Base-by-base conservation (phyloP, 2,888 invertebrate species). In the Acholoe squamosa region DNA sequence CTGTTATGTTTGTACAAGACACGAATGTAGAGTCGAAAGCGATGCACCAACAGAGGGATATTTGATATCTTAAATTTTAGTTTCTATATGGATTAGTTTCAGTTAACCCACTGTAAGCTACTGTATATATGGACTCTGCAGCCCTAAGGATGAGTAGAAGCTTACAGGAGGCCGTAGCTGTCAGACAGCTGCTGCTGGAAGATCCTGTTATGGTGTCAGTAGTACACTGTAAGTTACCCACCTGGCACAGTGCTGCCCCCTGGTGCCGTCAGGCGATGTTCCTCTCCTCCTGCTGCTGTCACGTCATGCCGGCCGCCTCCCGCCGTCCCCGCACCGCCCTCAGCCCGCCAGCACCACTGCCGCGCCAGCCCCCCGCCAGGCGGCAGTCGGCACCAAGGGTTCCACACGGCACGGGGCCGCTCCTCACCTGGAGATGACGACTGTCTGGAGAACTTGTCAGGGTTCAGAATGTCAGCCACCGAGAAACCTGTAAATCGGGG, bases 381-480 rank as follows among this genome's bases (percentile, higher is more conserved):
- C 22, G 52, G 84, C n/a, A 34, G 43, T 1, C 43, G 51, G 28
- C 52, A n/a, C 51, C 76, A 76, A 1, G 84, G 43, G 54, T 12
- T 28, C 54, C 54, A 86, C 16, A 31, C 25, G 77, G n/a, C 16
- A 10, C 33, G 19, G 10, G 31, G 28, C 76, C 16, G 76, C 28
- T 14, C n/a, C 76, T 31, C 28, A 25, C 28, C 28, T 5, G 76
- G 76, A 28, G 76, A 25, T 31, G 76, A 31, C 25, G 76, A 5
- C 31, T 76, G 76, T 61, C 19, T 16, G 84, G 43, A n/a, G 84
- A 43, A 51, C 43, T 91, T 92, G 28, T 33, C 76, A 5, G 92
- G 91, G 88, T 92, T 89, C 25, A 92, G 91, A 52, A 92, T 92
- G 77, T 92, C 92, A n/a, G 91, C 86, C 0, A 92, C 91, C 16